Evolutionary conservation across 1,140 invertebrate species (phyloP), one percentile per base, ranked within the genome.

Genomic region (Drosophila micromelanica): DNA sequence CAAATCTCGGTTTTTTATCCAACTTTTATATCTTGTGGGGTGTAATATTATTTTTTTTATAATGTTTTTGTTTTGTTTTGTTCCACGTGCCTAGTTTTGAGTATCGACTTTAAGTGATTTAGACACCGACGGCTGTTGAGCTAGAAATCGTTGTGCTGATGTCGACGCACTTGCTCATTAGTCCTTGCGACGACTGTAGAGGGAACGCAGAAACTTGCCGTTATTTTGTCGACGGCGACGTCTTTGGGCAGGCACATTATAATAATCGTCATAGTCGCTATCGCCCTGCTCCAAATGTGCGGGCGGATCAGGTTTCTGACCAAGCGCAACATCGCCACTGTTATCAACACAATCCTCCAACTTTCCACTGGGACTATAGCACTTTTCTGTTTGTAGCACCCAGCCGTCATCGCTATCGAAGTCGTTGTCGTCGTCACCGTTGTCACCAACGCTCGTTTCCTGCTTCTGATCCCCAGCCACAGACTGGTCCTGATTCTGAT

Each of bases 111-210:
- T 8, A 9, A 8, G 0, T 9, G 30, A 32, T 32, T 32, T 7
- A 8, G 30, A 32, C 30, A 23, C 20, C 27, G 5, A 6, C 27
- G 5, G 27, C 27, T 6, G 27, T 6, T 27, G 1, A 27, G 27
- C 27, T 27, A 6, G 27, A 27, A 27, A 27, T 27, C 5, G 3
- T 4, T 27, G 23, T 3, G 23, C 23, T 27, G 23, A 1, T 27
- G 3, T 32, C 5, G 30, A 35, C 32, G 8, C 6, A 35, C 6
- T 9, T 8, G 32, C 32, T 35, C 4, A 5, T 52, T 17, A 11
- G 13, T 40, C 17, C 8, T 57, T 35, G 12, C 78, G 78, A 9
- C 46, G 79, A 46, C 85, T 90, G 65, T 90, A 89, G 1, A 60
- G 4, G 6, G 82, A 87, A n/a, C 76, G 60, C 9, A 73, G 48